phyloP scores from a whole-genome alignment of 2,888 invertebrate species.

The Acanthosepion esculentum region DNA sequence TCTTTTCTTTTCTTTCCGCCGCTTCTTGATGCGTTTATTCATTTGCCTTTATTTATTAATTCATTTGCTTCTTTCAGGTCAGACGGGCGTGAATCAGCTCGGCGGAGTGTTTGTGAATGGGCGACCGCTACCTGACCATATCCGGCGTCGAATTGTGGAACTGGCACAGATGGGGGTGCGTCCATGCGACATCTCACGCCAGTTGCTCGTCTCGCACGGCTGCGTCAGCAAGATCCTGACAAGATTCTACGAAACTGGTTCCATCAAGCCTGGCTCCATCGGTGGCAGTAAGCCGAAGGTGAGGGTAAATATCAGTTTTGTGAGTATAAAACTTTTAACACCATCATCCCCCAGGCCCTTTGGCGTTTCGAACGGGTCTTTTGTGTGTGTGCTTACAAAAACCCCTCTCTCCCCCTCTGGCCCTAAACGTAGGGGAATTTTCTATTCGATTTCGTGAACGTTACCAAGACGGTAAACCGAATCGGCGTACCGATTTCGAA shows the following conservation, averaged over 20 bases:
- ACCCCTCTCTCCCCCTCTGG: no score
- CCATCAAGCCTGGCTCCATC: constrained; percentile 94
- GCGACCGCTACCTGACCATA: constrained; percentile 95
- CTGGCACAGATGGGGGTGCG: constrained; percentile 93
- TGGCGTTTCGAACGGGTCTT: not conserved
- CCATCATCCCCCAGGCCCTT: not conserved
- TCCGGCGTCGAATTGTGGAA: constrained; percentile 93
- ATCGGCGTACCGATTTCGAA: no score
- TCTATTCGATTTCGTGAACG: no score
- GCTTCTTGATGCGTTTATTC: no score
- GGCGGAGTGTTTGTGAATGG: constrained; percentile 98
- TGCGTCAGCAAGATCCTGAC: constrained; percentile 98
- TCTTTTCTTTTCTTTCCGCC: no score
- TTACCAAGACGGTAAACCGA: no score
- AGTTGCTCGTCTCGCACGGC: constrained; percentile 95
- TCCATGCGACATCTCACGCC: constrained; percentile 96
- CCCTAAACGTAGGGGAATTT: no score
- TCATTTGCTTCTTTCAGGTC: constrained; percentile 80
- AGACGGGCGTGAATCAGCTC: constrained; percentile 96
- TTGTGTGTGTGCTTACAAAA: not conserved
- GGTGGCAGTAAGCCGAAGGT: constrained; percentile 97
- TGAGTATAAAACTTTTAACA: constrained; percentile 35
- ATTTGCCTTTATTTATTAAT: not conserved
- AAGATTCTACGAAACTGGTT: constrained; percentile 96
- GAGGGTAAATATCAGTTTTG: constrained; percentile 56